Evolutionary conservation across 30 jellyfish, hydroid and myxozoan genomes (phyloP).

Genomic region (Mastigias papua): DNA sequence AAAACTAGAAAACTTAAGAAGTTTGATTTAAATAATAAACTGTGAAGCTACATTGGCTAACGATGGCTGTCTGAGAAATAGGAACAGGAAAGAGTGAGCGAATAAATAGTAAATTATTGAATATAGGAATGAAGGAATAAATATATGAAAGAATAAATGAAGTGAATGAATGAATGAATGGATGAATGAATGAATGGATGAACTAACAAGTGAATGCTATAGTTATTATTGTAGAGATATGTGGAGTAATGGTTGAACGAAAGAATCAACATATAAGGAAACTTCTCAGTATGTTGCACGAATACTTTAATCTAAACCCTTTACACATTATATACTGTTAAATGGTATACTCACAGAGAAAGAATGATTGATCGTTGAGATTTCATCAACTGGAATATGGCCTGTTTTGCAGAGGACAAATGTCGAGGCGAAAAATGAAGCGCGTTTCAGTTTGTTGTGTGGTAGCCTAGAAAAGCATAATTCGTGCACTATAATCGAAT

Average conservation of each 20-base stretch:
- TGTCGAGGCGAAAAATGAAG: slow-evolving; percentile 44
- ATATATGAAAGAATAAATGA: not conserved
- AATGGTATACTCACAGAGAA: slow-evolving; percentile 58
- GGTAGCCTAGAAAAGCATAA: no score
- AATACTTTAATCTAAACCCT: no score
- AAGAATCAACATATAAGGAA: no score
- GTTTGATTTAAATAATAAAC: no score
- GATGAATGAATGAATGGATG: not conserved
- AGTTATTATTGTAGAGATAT: no score
- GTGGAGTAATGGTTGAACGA: no score
- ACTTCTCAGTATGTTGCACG: no score
- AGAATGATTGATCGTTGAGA: slow-evolving; percentile 44
- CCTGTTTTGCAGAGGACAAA: slow-evolving; percentile 69
- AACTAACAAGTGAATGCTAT: not conserved
- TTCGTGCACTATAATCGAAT: no score
- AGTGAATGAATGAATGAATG: not conserved
- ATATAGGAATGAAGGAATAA: not conserved
- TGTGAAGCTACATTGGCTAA: not conserved
- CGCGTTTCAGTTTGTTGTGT: slow-evolving; percentile 31
- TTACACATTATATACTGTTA: no score
- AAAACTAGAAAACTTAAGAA: not conserved
- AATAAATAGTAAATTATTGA: not conserved
- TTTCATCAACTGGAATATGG: slow-evolving; percentile 55
- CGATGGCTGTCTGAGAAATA: no score
- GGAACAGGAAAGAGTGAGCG: no score